Conservation (phyloP, 1,140 invertebrate species). For the Lethrus apterus region DNA sequence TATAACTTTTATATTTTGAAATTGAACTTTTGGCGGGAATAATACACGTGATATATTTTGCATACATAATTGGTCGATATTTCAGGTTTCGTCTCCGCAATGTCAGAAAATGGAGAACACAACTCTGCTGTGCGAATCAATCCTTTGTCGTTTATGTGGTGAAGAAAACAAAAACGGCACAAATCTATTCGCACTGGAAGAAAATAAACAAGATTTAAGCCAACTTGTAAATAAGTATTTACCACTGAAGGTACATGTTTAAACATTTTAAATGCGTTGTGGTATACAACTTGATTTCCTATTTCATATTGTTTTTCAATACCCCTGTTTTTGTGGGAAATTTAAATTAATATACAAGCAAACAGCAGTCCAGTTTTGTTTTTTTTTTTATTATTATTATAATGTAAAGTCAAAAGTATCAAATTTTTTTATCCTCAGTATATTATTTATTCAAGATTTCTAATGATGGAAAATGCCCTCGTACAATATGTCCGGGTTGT, state of each 20-base stretch:
- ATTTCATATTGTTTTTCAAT: conserved; percentile 15
- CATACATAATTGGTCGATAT: no score
- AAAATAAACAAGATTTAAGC: conserved; percentile 53
- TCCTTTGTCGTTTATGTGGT: conserved; percentile 63
- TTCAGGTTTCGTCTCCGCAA: no score
- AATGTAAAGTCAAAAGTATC: no score
- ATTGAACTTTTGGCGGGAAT: no score
- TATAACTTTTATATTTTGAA: no score
- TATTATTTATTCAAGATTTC: conserved; percentile 45
- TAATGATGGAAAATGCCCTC: conserved; percentile 59
- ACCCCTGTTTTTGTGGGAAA: conserved; percentile 22
- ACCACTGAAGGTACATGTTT: conserved; percentile 56
- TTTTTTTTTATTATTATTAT: not conserved
- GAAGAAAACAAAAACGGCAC: conserved; percentile 62
- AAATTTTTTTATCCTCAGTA: no score
- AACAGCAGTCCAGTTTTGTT: not conserved
- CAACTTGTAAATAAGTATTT: conserved; percentile 61
- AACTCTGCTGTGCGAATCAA: conserved; percentile 44
- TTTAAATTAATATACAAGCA: conserved; percentile 20
- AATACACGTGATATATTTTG: no score
- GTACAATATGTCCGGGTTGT: conserved; percentile 65
- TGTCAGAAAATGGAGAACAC: conserved; percentile 26
- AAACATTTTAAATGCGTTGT: conserved; percentile 32
- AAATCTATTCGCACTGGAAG: conserved; percentile 49
- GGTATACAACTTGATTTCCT: conserved; percentile 56